These are phyloP conservation scores for Tiphia femorata DNA, from an alignment of 2,888 invertebrate species.

Conservation along the genomic window DNA sequence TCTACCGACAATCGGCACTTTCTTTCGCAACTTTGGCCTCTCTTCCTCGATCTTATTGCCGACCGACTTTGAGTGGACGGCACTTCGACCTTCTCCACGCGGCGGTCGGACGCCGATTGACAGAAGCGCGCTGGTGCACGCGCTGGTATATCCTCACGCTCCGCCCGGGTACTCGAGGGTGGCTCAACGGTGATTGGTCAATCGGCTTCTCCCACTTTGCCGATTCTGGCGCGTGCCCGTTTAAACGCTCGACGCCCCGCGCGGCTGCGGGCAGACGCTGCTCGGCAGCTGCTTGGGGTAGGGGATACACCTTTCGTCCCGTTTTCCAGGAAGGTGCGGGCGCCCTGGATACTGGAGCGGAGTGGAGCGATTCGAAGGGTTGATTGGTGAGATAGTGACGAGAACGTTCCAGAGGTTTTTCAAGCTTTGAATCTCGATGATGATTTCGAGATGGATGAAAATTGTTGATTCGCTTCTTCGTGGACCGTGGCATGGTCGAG, in stretches of 20 bases:
- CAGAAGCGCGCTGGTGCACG: conserved; percentile 33
- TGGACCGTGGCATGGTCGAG: too few relatives aligned
- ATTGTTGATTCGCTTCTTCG: too few relatives aligned
- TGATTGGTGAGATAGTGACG: too few relatives aligned
- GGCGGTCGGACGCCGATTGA: conserved; percentile 66
- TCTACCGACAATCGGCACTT: too few relatives aligned
- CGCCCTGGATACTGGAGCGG: too few relatives aligned
- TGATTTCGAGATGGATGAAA: too few relatives aligned
- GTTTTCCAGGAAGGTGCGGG: too few relatives aligned
- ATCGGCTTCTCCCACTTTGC: conserved; percentile 28
- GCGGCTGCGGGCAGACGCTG: conserved; percentile 18
- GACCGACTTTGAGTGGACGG: too few relatives aligned
- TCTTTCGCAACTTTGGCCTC: not conserved
- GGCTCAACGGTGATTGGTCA: conserved; percentile 38
- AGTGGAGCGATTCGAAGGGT: too few relatives aligned
- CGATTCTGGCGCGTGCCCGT: conserved; percentile 41
- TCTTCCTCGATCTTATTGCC: too few relatives aligned
- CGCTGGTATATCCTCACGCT: conserved; percentile 53
- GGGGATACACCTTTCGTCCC: not conserved
- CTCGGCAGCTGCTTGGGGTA: conserved; percentile 17
- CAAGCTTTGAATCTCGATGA: too few relatives aligned
- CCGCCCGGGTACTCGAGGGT: conserved; percentile 50
- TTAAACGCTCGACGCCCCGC: conserved; percentile 35
- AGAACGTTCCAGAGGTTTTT: too few relatives aligned
- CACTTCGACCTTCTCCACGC: conserved; percentile 33